Evolutionary conservation across 2,888 invertebrate genomes (phyloP), one percentile per base, ranked within the genome.

Genomic region (Drosophila anomalata): DNA sequence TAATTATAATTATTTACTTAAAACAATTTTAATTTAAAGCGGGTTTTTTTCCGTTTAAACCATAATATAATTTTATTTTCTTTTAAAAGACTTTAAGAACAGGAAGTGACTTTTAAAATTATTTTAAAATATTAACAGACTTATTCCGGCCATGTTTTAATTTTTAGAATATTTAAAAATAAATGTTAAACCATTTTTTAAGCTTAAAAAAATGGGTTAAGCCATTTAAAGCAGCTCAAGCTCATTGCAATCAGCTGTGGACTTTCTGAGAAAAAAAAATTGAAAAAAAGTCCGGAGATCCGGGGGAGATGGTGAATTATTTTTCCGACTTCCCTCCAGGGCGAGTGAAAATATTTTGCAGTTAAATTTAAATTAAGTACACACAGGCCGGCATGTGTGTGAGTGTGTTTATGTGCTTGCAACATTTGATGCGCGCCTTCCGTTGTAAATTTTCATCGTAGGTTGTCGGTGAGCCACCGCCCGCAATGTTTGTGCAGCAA

Each of bases 341-440:
- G 74, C 71, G 59, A 87, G 79, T 89, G 65, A 89, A 57, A 89
- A 81, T 87, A 82, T 84, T 89, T 86, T 72, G 88, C 86, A 79
- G 83, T 84, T 84, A 89, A 89, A 89, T 89, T 84, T 84, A 84
- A 84, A 84, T 89, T 89, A 75, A 67, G 63, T 55, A 73, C 63
- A 52, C 26, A 42, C 36, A n/a, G 51, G 33, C 36, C 36, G 47
- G 33, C 41, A 51, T 31, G 14, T 54, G 17, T 29, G 41, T 67
- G 52, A 62, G 63, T 70, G 68, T 57, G 31, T 66, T 72, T 76
- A 73, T 72, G 65, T 63, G 86, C 79, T 85, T 84, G 88, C 89
- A 89, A 87, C 89, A 85, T 84, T 73, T 73, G 73, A 73, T 71
- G 73, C 65, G 74, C 76, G 76, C 65, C 76, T 73, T 76, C 75